phyloP scores from a whole-genome alignment of 2,888 invertebrate genomes.

The Melinopterus prodromus region DNA sequence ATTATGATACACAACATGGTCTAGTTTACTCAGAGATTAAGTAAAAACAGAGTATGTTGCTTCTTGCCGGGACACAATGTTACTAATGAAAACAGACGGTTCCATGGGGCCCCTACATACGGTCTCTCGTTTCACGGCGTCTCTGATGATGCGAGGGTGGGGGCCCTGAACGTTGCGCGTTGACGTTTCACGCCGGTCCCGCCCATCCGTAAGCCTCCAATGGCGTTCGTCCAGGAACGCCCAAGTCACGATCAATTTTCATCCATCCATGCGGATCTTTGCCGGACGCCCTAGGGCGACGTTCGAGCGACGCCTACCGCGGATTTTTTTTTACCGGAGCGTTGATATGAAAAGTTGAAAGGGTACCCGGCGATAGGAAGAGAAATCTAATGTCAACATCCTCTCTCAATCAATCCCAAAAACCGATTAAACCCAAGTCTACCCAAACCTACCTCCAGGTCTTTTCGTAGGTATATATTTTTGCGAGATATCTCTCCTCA shows the following conservation, averaged over 20 bases:
- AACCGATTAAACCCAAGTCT: slow-evolving; percentile 51
- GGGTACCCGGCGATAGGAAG: slow-evolving; percentile 38
- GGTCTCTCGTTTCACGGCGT: slow-evolving; percentile 44
- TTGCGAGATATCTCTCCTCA: slow-evolving; percentile 46
- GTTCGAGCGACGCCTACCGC: slow-evolving; percentile 43
- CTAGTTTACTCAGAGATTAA: slow-evolving; percentile 79
- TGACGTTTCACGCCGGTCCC: slow-evolving; percentile 40
- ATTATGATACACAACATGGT: slow-evolving; percentile 86
- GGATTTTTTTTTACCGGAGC: slow-evolving; percentile 46
- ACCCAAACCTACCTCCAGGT: slow-evolving; percentile 4
- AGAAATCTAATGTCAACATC: slow-evolving; percentile 51
- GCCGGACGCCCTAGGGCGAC: background rate
- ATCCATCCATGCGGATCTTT: slow-evolving; percentile 33
- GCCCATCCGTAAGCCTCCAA: slow-evolving; percentile 46
- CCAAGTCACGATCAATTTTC: slow-evolving; percentile 45
- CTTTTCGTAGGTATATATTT: slow-evolving; percentile 46
- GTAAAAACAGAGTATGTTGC: slow-evolving; percentile 66
- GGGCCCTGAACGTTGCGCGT: slow-evolving; percentile 47
- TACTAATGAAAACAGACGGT: slow-evolving; percentile 62
- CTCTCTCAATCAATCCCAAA: slow-evolving; percentile 49
- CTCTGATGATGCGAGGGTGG: slow-evolving; percentile 43
- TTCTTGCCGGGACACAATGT: slow-evolving; percentile 62
- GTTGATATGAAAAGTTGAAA: slow-evolving; percentile 44
- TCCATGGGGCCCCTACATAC: slow-evolving; percentile 58
- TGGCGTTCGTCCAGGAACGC: slow-evolving; percentile 41